A percentile compares a stretch with the other conserved stretches of the same genome.
These are phyloP conservation scores for Helicoverpa armigera DNA, from an alignment of 1,140 invertebrate genomes.

Conservation along the genomic window DNA sequence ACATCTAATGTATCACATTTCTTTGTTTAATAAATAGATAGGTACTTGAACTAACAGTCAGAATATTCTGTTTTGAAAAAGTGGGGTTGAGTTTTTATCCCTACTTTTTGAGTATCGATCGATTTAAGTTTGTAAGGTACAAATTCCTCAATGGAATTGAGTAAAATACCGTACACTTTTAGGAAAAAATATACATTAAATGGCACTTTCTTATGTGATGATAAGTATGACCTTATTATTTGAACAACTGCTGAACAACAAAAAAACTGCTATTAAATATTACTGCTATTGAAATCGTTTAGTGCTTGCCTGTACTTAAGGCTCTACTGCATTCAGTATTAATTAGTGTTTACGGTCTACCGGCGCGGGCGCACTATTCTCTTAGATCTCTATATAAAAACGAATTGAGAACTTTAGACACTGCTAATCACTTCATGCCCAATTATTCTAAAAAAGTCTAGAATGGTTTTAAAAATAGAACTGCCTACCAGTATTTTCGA, in stretches of 20 bases:
- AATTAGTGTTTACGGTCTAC: constrained; percentile 13
- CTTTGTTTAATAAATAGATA: neutral
- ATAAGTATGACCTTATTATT: too few relatives aligned
- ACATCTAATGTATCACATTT: neutral
- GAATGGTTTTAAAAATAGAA: neutral
- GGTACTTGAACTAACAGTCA: neutral
- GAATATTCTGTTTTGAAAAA: neutral
- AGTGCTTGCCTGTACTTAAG: neutral
- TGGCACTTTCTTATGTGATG: too few relatives aligned
- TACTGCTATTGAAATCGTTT: neutral
- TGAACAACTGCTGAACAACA: too few relatives aligned
- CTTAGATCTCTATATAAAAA: constrained; percentile 11
- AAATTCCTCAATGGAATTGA: too few relatives aligned
- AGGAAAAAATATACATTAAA: too few relatives aligned
- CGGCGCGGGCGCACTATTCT: neutral
- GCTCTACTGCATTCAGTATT: constrained; percentile 1
- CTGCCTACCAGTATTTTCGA: too few relatives aligned
- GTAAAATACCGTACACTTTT: too few relatives aligned
- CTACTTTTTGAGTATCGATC: neutral
- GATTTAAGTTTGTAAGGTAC: too few relatives aligned
- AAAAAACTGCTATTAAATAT: neutral
- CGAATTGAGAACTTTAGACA: constrained; percentile 1
- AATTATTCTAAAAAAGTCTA: neutral
- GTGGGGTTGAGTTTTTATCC: neutral
- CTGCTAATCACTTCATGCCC: neutral